phyloP scores from a whole-genome alignment of 1,140 invertebrate genomes.

The Calycopis cecrops region DNA sequence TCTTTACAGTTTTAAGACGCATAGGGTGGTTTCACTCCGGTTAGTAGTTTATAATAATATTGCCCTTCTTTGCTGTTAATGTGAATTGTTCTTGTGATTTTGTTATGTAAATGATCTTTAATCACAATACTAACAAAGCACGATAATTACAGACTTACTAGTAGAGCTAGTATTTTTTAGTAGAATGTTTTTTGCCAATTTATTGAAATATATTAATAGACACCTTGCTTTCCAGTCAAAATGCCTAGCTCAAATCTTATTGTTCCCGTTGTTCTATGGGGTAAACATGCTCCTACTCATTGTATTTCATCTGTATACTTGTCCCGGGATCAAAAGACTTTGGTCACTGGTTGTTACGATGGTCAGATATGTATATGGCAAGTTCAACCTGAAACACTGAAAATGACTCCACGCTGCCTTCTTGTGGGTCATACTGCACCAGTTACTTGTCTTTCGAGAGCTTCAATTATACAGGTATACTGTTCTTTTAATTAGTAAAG shows the following conservation, averaged over 20 bases:
- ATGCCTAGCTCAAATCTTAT: slow-evolving; percentile 94
- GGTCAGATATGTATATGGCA: slow-evolving; percentile 98
- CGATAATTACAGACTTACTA: too few species aligned
- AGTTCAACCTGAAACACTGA: slow-evolving; percentile 86
- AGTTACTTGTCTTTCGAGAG: slow-evolving; percentile 91
- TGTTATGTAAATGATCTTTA: too few species aligned
- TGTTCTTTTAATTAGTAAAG: slow-evolving; percentile 12
- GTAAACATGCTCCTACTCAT: slow-evolving; percentile 94
- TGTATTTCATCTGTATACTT: slow-evolving; percentile 96
- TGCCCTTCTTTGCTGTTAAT: too few species aligned
- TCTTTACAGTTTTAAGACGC: too few species aligned
- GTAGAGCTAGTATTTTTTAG: too few species aligned
- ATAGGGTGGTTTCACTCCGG: too few species aligned
- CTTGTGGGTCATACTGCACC: slow-evolving; percentile 96
- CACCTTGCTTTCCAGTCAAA: slow-evolving; percentile 41
- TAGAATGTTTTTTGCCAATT: too few species aligned
- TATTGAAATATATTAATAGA: too few species aligned
- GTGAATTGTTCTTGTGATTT: too few species aligned
- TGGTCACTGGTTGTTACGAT: slow-evolving; percentile 98
- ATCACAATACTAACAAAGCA: too few species aligned
- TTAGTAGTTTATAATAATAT: too few species aligned
- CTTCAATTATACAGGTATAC: slow-evolving; percentile 81
- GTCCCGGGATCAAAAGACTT: slow-evolving; percentile 92
- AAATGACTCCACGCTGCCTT: slow-evolving; percentile 96
- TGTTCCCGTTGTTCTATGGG: slow-evolving; percentile 98